These are phyloP conservation scores for Triplophysa bombifrons DNA, from an alignment of 2,797 vertebrate genomes.

Conservation along the genomic window DNA sequence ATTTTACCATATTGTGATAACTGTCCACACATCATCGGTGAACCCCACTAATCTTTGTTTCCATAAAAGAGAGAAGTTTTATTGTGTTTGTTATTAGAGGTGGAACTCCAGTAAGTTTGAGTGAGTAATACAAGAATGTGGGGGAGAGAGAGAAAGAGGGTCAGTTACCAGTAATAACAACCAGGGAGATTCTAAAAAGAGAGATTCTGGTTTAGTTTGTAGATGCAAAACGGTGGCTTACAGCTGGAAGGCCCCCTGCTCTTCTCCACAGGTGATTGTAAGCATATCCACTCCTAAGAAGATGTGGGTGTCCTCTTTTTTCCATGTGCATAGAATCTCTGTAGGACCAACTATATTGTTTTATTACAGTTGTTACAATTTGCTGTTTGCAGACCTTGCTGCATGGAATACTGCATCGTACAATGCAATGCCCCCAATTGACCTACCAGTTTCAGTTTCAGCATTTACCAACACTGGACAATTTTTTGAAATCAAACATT, in stretches of 20 bases:
- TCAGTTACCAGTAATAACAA: constrained; percentile 39
- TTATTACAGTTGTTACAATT: not conserved
- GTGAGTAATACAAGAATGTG: constrained; percentile 39
- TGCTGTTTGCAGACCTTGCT: no score
- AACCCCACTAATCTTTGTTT: not conserved
- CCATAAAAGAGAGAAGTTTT: not conserved
- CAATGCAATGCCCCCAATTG: no score
- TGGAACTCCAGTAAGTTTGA: constrained; percentile 19
- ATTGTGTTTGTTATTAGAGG: constrained; percentile 21
- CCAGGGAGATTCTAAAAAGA: constrained; percentile 23
- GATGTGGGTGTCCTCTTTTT: not conserved
- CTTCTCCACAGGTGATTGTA: no score
- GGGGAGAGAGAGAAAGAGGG: constrained; percentile 30
- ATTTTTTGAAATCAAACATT: no score
- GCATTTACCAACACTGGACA: no score
- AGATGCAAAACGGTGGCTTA: not conserved
- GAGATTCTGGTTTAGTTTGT: not conserved
- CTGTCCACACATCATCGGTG: not conserved
- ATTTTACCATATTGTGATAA: constrained; percentile 5
- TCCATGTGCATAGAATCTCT: not conserved
- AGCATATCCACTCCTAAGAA: not conserved
- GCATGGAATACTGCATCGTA: no score
- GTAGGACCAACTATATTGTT: not conserved
- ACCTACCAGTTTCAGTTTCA: no score
- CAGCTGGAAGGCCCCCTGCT: not conserved